Conservation (phyloP, 2,888 invertebrate genomes). For the Melipona bicolor region DNA sequence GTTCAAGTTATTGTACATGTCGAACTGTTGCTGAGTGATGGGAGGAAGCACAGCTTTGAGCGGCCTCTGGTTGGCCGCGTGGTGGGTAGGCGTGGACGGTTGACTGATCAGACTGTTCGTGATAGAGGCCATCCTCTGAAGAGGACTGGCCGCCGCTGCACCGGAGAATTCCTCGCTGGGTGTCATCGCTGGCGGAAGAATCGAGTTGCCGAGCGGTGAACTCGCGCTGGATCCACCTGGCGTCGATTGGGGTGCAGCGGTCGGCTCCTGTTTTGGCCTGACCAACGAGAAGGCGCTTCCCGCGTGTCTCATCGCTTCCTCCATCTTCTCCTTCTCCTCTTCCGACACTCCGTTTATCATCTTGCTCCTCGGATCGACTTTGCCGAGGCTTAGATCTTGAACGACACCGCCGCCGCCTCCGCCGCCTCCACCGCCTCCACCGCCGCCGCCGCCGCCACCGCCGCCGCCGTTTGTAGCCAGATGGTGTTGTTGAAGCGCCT, state of each 20-base stretch:
- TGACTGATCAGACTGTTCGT: conserved; percentile 98
- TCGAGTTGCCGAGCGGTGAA: conserved; percentile 93
- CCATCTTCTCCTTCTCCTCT: conserved; percentile 89
- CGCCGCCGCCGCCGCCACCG: conserved; percentile 72
- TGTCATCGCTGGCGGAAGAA: conserved; percentile 93
- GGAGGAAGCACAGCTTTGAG: conserved; percentile 98
- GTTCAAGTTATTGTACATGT: conserved; percentile 98
- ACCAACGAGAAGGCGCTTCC: conserved; percentile 95
- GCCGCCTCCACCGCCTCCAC: too few relatives aligned
- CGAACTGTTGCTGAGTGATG: conserved; percentile 99
- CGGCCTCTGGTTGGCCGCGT: conserved; percentile 93
- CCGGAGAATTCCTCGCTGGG: conserved; percentile 92
- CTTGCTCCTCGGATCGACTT: conserved; percentile 85
- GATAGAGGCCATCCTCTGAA: conserved; percentile 99
- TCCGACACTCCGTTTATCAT: conserved; percentile 88
- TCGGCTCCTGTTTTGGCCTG: conserved; percentile 91
- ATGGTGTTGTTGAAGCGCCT: conserved; percentile 85
- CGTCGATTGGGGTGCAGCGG: conserved; percentile 87
- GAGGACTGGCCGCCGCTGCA: conserved; percentile 94
- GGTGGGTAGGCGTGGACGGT: conserved; percentile 94
- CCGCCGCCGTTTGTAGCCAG: conserved; percentile 82
- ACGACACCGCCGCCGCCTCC: conserved; percentile 84
- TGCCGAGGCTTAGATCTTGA: conserved; percentile 94
- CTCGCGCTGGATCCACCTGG: conserved; percentile 91
- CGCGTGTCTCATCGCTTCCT: conserved; percentile 91